phyloP scores from a whole-genome alignment of 2,888 invertebrate species.

The Nyleta sp. region DNA sequence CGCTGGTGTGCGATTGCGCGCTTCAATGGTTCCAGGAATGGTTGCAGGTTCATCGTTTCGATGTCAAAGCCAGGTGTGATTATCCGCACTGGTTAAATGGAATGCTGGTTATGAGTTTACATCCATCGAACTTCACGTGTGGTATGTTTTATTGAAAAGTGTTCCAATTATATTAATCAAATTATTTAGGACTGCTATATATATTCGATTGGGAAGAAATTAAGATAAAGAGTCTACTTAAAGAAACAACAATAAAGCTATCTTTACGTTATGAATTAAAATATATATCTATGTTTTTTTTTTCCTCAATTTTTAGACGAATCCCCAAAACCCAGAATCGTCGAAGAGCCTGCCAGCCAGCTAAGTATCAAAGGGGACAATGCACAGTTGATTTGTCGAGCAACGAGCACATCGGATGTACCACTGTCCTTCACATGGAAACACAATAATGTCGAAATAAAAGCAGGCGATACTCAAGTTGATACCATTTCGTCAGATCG shows the following conservation, averaged over 20 bases:
- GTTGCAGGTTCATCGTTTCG: conserved; percentile 86
- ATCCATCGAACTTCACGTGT: conserved; percentile 87
- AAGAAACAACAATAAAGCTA: no score
- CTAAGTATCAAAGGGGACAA: conserved; percentile 95
- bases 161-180: no score
- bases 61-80: conserved; percentile 88
- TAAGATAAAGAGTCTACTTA: no score
- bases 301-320: conserved; percentile 83
- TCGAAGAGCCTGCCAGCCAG: conserved; percentile 91
- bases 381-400: conserved; percentile 91
- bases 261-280: no score
- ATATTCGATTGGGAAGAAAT: no score
- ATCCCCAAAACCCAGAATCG: conserved; percentile 93
- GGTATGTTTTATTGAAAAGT: no score
- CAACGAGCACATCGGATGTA: conserved; percentile 90
- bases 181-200: no score
- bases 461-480: conserved; percentile 79
- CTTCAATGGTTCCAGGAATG: conserved; percentile 94
- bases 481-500: conserved; percentile 83
- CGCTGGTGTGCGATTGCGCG: conserved; percentile 95
- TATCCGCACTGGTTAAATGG: conserved; percentile 92
- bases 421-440: conserved; percentile 94
- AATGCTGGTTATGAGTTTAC: conserved; percentile 86
- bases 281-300: conserved; percentile 10
- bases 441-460: conserved; percentile 89